Base-by-base conservation (phyloP, 1,140 invertebrate species). In the Bombus ignitus region DNA sequence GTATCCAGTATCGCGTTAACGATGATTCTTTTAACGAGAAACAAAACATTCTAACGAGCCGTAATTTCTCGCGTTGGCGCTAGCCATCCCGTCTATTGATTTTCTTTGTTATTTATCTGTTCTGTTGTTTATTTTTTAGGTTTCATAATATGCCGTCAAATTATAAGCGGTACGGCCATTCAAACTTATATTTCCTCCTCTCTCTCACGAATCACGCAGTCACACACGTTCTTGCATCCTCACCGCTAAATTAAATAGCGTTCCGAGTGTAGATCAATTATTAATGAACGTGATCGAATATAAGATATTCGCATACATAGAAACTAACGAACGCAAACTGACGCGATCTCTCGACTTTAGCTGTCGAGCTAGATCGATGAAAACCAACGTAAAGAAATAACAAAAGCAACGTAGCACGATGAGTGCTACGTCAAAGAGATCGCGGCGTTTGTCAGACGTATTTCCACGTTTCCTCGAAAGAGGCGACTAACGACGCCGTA, bases 81-180 rank as follows among this genome's bases (percentile, higher is more conserved):
- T 59, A 35, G 12, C 32, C 32, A 66, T n/a, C 44, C 25, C 32
- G 37, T 5, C 53, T 59, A 42, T 71, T 76, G 77, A 70, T 88
- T 87, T 91, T 89, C 87, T 79, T 91, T 92, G 92, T 95, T 80
- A 94, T 94, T 92, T 85, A 82, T 92, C 79, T 93, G 85, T 79
- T 94, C 88, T 93, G 90, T 94, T 92, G 92, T 94, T 94, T 94
- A 92, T 92, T 94, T 95, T 95, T 93, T 94, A 95, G 94, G 94
- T 95, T 94, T 94, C 94, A 94, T 94, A 94, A 94, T 94, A 93
- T 94, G 93, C 91, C 94, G 93, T 94, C 94, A 92, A 94, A 94
- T 95, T 95, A 95, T 94, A 95, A 95, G 94, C 94, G 94, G 94
- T 95, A 95, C 93, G 94, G 92, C 88, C 85, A 93, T 86, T 93